These are phyloP conservation scores for Neopipo cinnamomea DNA, from an alignment of 2,113 vertebrate species.

Conservation along the genomic window DNA sequence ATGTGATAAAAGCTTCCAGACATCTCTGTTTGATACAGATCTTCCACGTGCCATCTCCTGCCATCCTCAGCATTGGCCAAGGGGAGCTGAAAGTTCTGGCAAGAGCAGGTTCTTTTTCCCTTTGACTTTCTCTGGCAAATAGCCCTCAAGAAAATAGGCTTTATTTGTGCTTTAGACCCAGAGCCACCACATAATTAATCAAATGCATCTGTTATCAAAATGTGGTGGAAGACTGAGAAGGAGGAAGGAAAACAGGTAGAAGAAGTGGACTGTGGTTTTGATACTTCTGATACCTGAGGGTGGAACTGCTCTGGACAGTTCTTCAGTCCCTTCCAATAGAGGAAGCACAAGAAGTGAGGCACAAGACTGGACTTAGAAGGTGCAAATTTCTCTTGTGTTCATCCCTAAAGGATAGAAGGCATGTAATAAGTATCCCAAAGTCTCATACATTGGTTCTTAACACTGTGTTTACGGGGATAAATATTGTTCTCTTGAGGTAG, in stretches of 20 bases:
- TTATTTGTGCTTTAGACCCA: background rate
- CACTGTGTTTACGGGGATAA: background rate
- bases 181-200: background rate
- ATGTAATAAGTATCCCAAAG: background rate
- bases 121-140: background rate
- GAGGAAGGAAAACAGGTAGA: background rate
- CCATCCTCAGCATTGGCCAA: background rate
- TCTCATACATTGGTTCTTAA: background rate
- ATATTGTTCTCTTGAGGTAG: background rate
- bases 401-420: background rate
- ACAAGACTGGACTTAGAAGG: background rate
- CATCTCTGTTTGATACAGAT: background rate
- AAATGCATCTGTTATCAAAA: background rate
- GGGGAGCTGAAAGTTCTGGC: background rate
- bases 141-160: background rate
- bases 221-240: background rate
- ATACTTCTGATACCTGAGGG: background rate
- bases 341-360: background rate
- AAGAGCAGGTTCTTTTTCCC: accelerated
- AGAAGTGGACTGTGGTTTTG: background rate
- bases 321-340: background rate
- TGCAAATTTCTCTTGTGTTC: background rate
- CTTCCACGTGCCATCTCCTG: background rate
- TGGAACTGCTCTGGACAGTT: background rate
- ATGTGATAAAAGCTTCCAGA: background rate